These are phyloP conservation scores for Ammodytes dubius DNA, from an alignment of 2,113 vertebrate genomes.

Conservation along the genomic window DNA sequence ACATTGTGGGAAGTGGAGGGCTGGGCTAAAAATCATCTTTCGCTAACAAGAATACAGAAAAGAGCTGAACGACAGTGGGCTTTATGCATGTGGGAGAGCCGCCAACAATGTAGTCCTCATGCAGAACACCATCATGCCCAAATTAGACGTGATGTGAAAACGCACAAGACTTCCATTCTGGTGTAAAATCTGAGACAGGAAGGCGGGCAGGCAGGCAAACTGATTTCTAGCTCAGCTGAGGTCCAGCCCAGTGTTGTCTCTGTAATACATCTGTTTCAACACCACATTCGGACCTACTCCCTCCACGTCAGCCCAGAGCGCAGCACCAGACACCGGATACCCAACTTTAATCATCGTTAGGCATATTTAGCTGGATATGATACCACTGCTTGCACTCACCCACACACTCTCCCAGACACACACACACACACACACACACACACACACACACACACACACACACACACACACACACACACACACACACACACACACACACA, in stretches of 20 bases:
- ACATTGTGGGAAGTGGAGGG: constrained; percentile 91
- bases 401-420: constrained; percentile 72
- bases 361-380: constrained; percentile 84
- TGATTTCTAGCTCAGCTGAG: constrained; percentile 65
- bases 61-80: constrained; percentile 46
- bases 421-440: constrained; percentile 36
- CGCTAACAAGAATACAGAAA: constrained; percentile 80
- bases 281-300: constrained; percentile 74
- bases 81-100: constrained; percentile 24
- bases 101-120: constrained; percentile 7
- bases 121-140: constrained; percentile 4
- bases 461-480: too few relatives aligned
- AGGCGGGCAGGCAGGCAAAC: constrained; percentile 19
- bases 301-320: constrained; percentile 74
- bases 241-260: constrained; percentile 75
- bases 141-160: constrained; percentile 15
- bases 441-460: background rate
- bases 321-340: constrained; percentile 78
- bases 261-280: constrained; percentile 83
- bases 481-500: too few relatives aligned
- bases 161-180: background rate
- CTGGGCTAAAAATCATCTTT: constrained; percentile 76
- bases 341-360: constrained; percentile 83
- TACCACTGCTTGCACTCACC: constrained; percentile 73
- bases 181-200: constrained; percentile 30